Evolutionary conservation across 2,113 vertebrate species (phyloP).

Genomic region (Orcinus orca): DNA sequence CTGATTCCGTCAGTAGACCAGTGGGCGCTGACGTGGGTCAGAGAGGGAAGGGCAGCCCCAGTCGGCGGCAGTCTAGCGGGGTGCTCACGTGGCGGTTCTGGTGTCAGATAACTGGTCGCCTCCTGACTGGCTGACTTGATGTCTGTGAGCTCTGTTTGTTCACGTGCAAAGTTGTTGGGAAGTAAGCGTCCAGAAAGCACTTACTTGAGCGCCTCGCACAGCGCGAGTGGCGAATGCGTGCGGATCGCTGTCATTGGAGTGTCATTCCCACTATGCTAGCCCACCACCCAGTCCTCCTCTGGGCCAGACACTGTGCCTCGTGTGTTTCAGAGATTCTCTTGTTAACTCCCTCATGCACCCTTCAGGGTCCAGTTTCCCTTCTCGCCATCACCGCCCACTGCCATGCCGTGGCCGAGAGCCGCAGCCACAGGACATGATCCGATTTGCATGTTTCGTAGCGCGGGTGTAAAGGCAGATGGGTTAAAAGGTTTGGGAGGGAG

Average conservation of each 20-base stretch:
- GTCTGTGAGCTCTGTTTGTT: not conserved
- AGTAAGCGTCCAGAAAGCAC: not conserved
- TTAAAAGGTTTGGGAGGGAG: not conserved
- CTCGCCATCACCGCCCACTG: not conserved
- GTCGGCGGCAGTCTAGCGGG: too few species aligned
- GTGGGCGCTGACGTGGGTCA: not conserved
- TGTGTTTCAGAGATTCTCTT: not conserved
- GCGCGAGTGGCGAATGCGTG: fast-evolving
- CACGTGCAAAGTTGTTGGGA: not conserved
- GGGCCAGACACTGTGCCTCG: not conserved
- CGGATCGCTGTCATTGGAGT: fast-evolving
- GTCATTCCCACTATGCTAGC: fast-evolving
- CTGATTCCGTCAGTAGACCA: not conserved
- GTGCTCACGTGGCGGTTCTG: not conserved
- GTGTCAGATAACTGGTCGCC: not conserved
- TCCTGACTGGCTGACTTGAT: not conserved
- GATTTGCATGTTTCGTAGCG: not conserved
- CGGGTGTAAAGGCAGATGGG: too few species aligned
- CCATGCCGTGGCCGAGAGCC: fast-evolving
- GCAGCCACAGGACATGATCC: not conserved
- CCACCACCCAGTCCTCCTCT: not conserved
- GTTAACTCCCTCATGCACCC: not conserved
- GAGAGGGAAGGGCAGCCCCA: not conserved
- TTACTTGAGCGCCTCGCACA: not conserved
- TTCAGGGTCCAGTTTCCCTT: not conserved